Evolutionary conservation across 1,140 invertebrate species (phyloP), one percentile per base, ranked within the genome.

Genomic region (Brachionus rotundiformis): DNA sequence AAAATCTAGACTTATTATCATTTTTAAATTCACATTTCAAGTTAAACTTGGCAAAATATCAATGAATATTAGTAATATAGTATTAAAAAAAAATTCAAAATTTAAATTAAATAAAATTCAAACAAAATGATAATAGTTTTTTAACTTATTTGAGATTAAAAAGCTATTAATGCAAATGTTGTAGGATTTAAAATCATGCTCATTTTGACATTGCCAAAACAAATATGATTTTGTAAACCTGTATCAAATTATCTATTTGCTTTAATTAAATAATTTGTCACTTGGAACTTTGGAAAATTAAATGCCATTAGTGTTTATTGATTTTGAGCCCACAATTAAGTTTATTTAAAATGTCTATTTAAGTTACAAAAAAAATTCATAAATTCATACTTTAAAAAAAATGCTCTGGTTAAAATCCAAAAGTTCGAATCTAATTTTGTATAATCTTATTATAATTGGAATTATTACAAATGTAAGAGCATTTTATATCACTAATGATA

Each of bases 31-130:
- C 1, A 2, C n/a, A 39, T 11, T 68, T 68, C 3, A 25, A 63
- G 19, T 8, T 2, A 29, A 13, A 63, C 29, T 68, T 33, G 2
- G 1, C 2, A 68, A 68, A 68, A 68, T 68, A 68, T 68, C 63
- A 36, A 36, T 68, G 27, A 33, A 68, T 11, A 63, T 63, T 63
- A 63, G 23, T 63, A 63, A 63, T 3, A 6, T 31, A 27, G 13
- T n/a, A 63, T 33, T 63, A 23, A 4, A 25, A 59, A 36, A 36
- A 59, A 23, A 54, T 6, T 31, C n/a, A n/a, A 33, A 33, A 19
- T 68, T 39, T 68, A 36, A 31, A 68, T 68, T 68, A 68, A 68
- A n/a, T n/a, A n/a, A n/a, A n/a, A 68, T 68, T 41, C n/a, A 68
- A 68, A 68, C 16, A 68, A 36, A 39, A 8, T 33, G 16, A 31